Conservation (phyloP, 1,140 invertebrate species). For the Caligus rogercresseyi region DNA sequence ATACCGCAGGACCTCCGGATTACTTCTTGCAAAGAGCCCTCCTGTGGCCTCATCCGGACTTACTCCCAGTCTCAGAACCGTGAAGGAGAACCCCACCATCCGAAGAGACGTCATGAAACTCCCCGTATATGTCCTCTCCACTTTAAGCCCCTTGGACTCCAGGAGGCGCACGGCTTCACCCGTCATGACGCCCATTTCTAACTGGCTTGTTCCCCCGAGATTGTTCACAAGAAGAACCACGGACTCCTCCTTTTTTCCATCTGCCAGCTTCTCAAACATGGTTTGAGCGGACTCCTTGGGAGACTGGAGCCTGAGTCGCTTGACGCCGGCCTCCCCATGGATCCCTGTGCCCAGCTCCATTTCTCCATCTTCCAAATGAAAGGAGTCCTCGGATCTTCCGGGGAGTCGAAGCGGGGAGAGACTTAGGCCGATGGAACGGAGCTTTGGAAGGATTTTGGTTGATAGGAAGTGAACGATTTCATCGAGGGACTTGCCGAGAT, state of each 20-base stretch:
- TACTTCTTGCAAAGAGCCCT: slow-evolving; percentile 29
- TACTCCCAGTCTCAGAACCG: slow-evolving; percentile 36
- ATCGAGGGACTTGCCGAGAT: slow-evolving; percentile 38
- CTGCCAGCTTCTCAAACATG: slow-evolving; percentile 35
- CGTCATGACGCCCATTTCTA: slow-evolving; percentile 57
- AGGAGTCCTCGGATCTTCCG: slow-evolving; percentile 39
- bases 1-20: slow-evolving; percentile 34
- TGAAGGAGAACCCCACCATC: slow-evolving; percentile 58
- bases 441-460: slow-evolving; percentile 32
- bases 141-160: slow-evolving; percentile 34
- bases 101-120: slow-evolving; percentile 59
- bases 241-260: slow-evolving; percentile 32
- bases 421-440: slow-evolving; percentile 53
- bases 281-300: slow-evolving; percentile 31
- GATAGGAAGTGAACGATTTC: slow-evolving; percentile 30
- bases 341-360: slow-evolving; percentile 66
- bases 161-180: slow-evolving; percentile 45
- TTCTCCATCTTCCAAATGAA: slow-evolving; percentile 44
- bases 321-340: slow-evolving; percentile 67
- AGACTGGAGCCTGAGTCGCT: slow-evolving; percentile 38
- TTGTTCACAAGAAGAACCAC: slow-evolving; percentile 58
- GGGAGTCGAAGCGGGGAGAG: slow-evolving; percentile 52
- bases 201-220: slow-evolving; percentile 50
- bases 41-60: not conserved
- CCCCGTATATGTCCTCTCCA: slow-evolving; percentile 47